Conservation (phyloP, 2,888 invertebrate genomes). For the Troides helena region DNA sequence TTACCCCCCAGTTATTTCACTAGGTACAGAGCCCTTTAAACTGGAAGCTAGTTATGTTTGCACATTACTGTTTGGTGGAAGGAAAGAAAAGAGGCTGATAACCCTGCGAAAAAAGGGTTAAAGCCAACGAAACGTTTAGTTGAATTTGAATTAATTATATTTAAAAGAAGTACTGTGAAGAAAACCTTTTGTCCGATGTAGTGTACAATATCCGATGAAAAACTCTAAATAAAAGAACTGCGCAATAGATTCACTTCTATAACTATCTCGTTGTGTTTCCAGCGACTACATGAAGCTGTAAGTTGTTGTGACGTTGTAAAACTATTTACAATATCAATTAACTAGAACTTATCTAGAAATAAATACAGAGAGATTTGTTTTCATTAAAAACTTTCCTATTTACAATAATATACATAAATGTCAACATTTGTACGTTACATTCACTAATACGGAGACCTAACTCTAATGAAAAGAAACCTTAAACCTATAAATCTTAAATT, state of each 20-base stretch:
- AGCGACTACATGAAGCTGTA: slow-evolving; percentile 38
- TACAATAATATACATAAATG: slow-evolving; percentile 71
- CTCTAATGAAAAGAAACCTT: slow-evolving; percentile 21
- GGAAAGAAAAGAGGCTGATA: too few relatives aligned
- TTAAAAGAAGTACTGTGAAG: too few relatives aligned
- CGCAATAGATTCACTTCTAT: slow-evolving; percentile 25
- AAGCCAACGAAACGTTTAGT: too few relatives aligned
- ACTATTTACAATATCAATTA: slow-evolving; percentile 66
- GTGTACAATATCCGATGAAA: neutral
- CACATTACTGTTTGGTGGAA: too few relatives aligned
- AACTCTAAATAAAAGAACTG: neutral
- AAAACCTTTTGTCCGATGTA: too few relatives aligned
- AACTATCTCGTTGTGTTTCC: slow-evolving; percentile 4
- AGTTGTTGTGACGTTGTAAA: slow-evolving; percentile 49
- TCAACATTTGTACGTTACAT: slow-evolving; percentile 74
- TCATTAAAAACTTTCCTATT: slow-evolving; percentile 57
- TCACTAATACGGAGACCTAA: slow-evolving; percentile 37
- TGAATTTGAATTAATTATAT: too few relatives aligned
- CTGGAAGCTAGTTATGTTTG: too few relatives aligned
- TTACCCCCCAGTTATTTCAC: too few relatives aligned
- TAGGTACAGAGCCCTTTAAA: too few relatives aligned
- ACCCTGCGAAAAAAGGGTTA: too few relatives aligned
- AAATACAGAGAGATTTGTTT: slow-evolving; percentile 58
- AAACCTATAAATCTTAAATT: slow-evolving; percentile 12
- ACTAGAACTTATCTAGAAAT: slow-evolving; percentile 54